These are phyloP conservation scores for Falcaria lacertinaria DNA, from an alignment of 2,888 invertebrate species.

Conservation along the genomic window DNA sequence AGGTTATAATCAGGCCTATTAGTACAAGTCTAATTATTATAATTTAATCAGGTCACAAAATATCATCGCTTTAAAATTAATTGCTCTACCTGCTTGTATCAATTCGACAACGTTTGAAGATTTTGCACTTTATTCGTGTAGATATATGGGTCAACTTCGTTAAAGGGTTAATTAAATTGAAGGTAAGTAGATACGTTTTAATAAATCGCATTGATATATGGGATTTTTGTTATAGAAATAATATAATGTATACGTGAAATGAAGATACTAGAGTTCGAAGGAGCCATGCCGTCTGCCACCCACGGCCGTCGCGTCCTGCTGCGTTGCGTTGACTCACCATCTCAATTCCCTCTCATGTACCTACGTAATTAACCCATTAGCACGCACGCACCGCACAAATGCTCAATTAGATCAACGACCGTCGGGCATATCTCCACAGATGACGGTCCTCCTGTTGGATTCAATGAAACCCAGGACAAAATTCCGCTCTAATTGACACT, in stretches of 20 bases:
- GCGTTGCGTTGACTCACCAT: slow-evolving; percentile 67
- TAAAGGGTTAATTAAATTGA: too few relatives aligned
- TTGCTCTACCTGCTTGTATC: too few relatives aligned
- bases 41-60: too few relatives aligned
- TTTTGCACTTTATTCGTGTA: too few relatives aligned
- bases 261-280: slow-evolving; percentile 42
- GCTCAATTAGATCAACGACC: slow-evolving; percentile 75
- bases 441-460: slow-evolving; percentile 55
- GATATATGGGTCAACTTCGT: too few relatives aligned
- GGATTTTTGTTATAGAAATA: not conserved
- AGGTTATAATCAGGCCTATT: too few relatives aligned
- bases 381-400: slow-evolving; percentile 76
- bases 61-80: too few relatives aligned
- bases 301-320: slow-evolving; percentile 66
- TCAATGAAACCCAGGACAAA: slow-evolving; percentile 51
- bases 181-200: too few relatives aligned
- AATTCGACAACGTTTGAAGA: too few relatives aligned
- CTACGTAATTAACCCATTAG: slow-evolving; percentile 77
- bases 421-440: slow-evolving; percentile 59
- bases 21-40: too few relatives aligned
- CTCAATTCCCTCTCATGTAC: slow-evolving; percentile 57
- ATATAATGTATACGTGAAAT: slow-evolving; percentile 16
- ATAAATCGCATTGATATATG: not conserved
- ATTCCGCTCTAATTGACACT: slow-evolving; percentile 44
- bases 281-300: slow-evolving; percentile 78